phyloP scores from a whole-genome alignment of 2,797 vertebrate species.

The Paramormyrops hopkinsi region DNA sequence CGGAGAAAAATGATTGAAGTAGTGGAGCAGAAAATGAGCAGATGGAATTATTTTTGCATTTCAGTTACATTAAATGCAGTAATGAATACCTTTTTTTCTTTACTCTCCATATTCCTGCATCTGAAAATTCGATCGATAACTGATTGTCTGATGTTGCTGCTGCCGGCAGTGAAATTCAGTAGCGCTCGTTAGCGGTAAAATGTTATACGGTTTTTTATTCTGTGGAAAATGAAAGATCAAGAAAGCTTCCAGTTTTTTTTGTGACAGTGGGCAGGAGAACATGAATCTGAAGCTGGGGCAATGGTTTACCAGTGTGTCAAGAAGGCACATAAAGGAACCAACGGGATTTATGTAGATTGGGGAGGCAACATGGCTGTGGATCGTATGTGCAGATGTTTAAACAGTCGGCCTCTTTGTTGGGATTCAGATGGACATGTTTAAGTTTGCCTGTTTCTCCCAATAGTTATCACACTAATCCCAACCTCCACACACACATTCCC shows the following conservation, averaged over 20 bases:
- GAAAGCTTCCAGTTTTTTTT: not conserved
- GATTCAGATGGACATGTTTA: conserved; percentile 74
- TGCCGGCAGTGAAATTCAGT: not conserved
- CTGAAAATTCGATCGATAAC: not conserved
- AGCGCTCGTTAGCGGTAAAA: not conserved
- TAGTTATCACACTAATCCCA: conserved; percentile 74
- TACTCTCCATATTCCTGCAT: not conserved
- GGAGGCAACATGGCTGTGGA: conserved; percentile 63
- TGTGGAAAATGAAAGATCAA: not conserved
- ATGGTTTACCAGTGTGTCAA: conserved; percentile 49
- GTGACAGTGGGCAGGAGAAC: conserved; percentile 48
- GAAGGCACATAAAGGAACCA: conserved; percentile 68
- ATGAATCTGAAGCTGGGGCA: not conserved
- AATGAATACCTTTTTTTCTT: not conserved
- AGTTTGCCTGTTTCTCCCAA: conserved; percentile 65
- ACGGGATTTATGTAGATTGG: conserved; percentile 72
- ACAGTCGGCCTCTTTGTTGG: conserved; percentile 70
- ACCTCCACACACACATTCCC: conserved; percentile 62
- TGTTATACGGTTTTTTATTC: not conserved
- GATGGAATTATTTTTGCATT: not conserved
- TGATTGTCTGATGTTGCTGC: not conserved
- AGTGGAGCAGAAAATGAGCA: not conserved
- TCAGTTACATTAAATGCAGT: not conserved
- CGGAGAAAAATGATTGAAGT: not conserved
- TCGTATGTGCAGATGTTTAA: conserved; percentile 67